These are phyloP conservation scores for Volucella inflata DNA, from an alignment of 2,888 invertebrate genomes.

Conservation along the genomic window DNA sequence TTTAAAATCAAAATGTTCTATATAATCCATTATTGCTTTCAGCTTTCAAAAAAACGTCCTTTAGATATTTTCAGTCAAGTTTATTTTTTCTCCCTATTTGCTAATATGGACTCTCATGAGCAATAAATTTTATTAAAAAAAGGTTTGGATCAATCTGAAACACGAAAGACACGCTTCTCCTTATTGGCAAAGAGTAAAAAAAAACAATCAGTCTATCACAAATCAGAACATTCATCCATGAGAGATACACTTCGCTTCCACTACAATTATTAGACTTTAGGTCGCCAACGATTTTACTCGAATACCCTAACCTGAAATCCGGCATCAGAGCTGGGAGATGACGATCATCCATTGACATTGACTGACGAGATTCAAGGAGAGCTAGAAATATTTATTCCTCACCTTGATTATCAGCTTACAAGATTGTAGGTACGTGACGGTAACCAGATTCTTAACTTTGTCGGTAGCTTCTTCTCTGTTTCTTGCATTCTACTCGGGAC, in stretches of 20 bases:
- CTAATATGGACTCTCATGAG: no score
- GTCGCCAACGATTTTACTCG: constrained; percentile 42
- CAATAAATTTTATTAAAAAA: no score
- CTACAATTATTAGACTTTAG: constrained; percentile 41
- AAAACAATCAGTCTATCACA: constrained; percentile 4
- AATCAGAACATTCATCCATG: background rate
- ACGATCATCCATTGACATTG: constrained; percentile 58
- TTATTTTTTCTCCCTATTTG: no score
- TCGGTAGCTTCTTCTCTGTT: background rate
- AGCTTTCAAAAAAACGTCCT: no score
- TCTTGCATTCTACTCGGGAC: constrained; percentile 2
- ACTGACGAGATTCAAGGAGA: constrained; percentile 65
- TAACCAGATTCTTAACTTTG: constrained; percentile 55
- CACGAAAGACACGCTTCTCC: background rate
- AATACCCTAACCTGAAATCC: constrained; percentile 3
- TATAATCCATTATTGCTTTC: no score
- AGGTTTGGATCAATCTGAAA: no score
- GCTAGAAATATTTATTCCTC: constrained; percentile 47
- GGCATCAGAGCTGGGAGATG: background rate
- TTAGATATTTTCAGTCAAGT: no score
- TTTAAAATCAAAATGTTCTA: no score
- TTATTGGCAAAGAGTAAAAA: background rate
- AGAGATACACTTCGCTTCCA: constrained; percentile 10
- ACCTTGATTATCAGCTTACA: constrained; percentile 58
- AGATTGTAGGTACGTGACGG: constrained; percentile 50